Evolutionary conservation across 2,888 invertebrate genomes (phyloP), one percentile per base, ranked within the genome.

Genomic region (Nyleta sp.): DNA sequence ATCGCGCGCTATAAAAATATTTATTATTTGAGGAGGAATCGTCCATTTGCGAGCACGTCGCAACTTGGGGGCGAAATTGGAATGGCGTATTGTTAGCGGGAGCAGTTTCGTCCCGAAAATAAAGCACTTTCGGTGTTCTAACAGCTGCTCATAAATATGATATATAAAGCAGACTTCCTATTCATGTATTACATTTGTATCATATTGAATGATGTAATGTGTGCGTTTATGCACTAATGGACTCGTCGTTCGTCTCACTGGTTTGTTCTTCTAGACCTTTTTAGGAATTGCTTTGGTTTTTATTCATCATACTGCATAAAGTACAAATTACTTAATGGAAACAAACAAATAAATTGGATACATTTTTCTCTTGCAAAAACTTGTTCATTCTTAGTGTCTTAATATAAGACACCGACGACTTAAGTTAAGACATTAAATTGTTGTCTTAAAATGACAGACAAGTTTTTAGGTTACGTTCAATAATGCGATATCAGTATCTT

Each of bases 111-210:
- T 57, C 33, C 64, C 28, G 78, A 52, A 64, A 73, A 78, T 78
- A 73, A 78, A 78, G 73, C 62, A 68, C 73, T 73, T 78, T 70
- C 28, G 52, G 68, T 78, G 73, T 70, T 73, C 64, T 59, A 70
- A 73, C 73, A 78, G 73, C 64, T 78, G 78, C 73, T 78, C 78
- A 70, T 78, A 78, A 78, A 78, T 78, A 64, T 78, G 72, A 78
- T 64, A 62, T 73, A 70, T 70, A 68, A 62, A 59, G 57, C 57
- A 28, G 44, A 48, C 52, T 42, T 67, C 38, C 57, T 48, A 78
- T 73, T 78, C 75, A 57, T 68, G 67, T 59, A 70, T 73, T 70
- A 57, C 64, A 73, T 59, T 68, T 73, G 57, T 59, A 64, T 28
- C 53, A 50, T 53, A 74, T 68, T 22, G 24, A 55, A 62, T 55